Conservation (phyloP, 1,140 invertebrate species). For the Leptopilina clavipes region DNA sequence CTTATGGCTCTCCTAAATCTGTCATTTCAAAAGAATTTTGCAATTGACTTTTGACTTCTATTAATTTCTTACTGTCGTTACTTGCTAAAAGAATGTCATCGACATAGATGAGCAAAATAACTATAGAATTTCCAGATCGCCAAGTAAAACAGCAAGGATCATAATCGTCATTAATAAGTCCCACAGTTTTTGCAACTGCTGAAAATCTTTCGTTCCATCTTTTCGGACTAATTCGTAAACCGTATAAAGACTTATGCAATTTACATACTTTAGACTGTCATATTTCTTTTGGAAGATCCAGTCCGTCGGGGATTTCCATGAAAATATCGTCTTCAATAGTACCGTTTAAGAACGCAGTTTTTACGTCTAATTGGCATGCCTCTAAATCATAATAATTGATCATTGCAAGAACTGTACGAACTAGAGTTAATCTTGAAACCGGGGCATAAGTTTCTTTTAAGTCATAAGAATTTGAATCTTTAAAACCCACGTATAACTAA, state of each 20-base stretch:
- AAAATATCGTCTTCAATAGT: conserved; percentile 64
- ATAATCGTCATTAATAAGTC: conserved; percentile 32
- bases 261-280: conserved; percentile 36
- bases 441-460: background rate
- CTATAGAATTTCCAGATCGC: background rate
- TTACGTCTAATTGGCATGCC: conserved; percentile 61
- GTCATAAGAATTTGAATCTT: background rate
- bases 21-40: no score
- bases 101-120: conserved; percentile 24
- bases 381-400: conserved; percentile 36
- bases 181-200: conserved; percentile 33
- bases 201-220: conserved; percentile 51
- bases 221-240: conserved; percentile 55
- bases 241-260: conserved; percentile 58
- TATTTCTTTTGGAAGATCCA: conserved; percentile 28
- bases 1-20: no score
- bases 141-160: no score
- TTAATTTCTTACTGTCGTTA: no score
- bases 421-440: background rate
- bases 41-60: no score
- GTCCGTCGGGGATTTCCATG: conserved; percentile 62
- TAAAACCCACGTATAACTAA: no score
- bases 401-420: conserved; percentile 38
- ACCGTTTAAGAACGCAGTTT: conserved; percentile 61
- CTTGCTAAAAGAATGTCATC: conserved; percentile 18